Conservation (phyloP, 1,140 invertebrate species). For the Eupristina koningsbergeri region DNA sequence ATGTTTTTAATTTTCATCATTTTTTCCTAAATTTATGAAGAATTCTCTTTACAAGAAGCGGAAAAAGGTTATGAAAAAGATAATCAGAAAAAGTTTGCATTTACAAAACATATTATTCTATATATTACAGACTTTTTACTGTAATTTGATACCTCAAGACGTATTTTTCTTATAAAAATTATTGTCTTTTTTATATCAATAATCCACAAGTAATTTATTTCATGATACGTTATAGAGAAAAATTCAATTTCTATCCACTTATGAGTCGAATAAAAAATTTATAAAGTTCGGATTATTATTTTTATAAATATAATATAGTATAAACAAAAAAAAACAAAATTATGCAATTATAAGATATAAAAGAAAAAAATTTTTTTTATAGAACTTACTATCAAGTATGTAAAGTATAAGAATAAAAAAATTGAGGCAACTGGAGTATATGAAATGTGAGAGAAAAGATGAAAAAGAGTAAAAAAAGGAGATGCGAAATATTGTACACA, state of each 20-base stretch:
- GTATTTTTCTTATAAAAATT: no score
- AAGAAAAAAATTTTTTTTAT: neutral
- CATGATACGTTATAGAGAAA: neutral
- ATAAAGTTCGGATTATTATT: neutral
- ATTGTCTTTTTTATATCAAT: no score
- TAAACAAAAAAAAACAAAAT: neutral
- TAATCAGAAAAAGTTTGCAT: no score
- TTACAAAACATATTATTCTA: no score
- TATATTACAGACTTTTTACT: no score
- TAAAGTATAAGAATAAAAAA: neutral
- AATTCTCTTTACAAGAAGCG: no score
- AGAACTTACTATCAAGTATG: neutral
- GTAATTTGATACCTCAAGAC: no score
- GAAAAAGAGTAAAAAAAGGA: neutral
- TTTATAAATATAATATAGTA: neutral
- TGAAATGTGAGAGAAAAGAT: neutral
- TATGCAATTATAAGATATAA: neutral
- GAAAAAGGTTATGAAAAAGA: no score
- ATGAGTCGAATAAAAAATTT: neutral
- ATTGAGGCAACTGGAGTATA: neutral
- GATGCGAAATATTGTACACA: neutral
- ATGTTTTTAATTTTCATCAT: no score
- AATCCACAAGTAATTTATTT: no score
- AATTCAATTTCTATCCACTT: neutral
- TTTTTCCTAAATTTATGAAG: no score